Conservation (phyloP, 2,888 invertebrate species). For the Apamea anceps region DNA sequence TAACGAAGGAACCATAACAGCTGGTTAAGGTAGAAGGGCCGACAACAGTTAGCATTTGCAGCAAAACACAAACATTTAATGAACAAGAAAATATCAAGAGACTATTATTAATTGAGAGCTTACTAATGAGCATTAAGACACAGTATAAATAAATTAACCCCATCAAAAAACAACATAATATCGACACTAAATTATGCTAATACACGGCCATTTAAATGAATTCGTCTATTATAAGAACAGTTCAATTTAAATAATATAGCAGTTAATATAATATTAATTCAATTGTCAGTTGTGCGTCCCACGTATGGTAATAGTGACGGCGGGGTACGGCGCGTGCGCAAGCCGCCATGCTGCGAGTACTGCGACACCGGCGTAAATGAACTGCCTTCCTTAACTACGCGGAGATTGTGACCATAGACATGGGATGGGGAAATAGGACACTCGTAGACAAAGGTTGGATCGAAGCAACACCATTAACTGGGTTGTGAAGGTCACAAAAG, state of each 20-base stretch:
- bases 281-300: slow-evolving; percentile 77
- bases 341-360: slow-evolving; percentile 73
- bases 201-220: slow-evolving; percentile 55
- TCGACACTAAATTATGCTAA: slow-evolving; percentile 50
- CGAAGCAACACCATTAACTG: background rate
- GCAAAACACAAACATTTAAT: slow-evolving; percentile 8
- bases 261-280: slow-evolving; percentile 75
- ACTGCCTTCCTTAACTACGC: slow-evolving; percentile 62
- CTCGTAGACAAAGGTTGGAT: background rate
- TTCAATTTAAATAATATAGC: slow-evolving; percentile 65
- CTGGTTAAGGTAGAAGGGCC: background rate
- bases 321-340: slow-evolving; percentile 69
- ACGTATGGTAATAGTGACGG: slow-evolving; percentile 79
- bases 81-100: background rate
- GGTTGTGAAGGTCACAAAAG: background rate
- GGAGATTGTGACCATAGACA: slow-evolving; percentile 43
- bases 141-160: slow-evolving; percentile 45
- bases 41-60: background rate
- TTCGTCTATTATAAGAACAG: slow-evolving; percentile 56
- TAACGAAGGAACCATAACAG: background rate
- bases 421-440: slow-evolving; percentile 9
- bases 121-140: slow-evolving; percentile 27
- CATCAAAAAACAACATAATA: slow-evolving; percentile 27
- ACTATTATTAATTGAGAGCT: slow-evolving; percentile 21
- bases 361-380: slow-evolving; percentile 61